A percentile compares a stretch with the other conserved stretches of the same genome.
phyloP scores from a whole-genome alignment of 1,140 invertebrate species.

The Danaus melanippus region DNA sequence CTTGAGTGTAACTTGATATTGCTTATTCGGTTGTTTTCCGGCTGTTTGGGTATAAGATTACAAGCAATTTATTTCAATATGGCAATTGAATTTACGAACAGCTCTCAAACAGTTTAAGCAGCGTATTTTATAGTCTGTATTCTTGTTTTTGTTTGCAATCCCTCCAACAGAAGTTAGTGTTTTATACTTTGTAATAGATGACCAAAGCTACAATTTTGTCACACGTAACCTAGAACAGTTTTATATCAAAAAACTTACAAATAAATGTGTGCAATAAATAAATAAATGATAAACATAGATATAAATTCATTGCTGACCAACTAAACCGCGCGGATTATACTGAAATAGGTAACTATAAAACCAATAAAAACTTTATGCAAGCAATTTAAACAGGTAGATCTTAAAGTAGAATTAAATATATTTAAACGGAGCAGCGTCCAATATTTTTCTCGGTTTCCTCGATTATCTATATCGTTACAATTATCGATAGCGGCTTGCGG shows the following conservation, averaged over 20 bases:
- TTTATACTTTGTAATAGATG: slow-evolving; percentile 13
- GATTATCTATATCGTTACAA: slow-evolving; percentile 53
- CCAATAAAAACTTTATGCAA: slow-evolving; percentile 10
- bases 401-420: slow-evolving; percentile 26
- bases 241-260: too few species aligned
- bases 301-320: too few species aligned
- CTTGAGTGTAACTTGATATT: slow-evolving; percentile 59
- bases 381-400: not conserved
- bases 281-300: too few species aligned
- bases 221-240: not conserved
- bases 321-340: too few species aligned
- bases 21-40: slow-evolving; percentile 66
- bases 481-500: slow-evolving; percentile 47
- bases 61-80: slow-evolving; percentile 69
- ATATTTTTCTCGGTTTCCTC: slow-evolving; percentile 42
- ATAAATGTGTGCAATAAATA: too few species aligned
- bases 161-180: slow-evolving; percentile 29
- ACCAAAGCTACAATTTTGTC: slow-evolving; percentile 3
- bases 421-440: slow-evolving; percentile 22
- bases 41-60: slow-evolving; percentile 70
- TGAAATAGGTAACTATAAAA: not conserved
- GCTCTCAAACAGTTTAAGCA: slow-evolving; percentile 45
- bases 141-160: slow-evolving; percentile 39
- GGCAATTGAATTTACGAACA: slow-evolving; percentile 64
- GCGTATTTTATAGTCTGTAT: slow-evolving; percentile 44